Conservation (phyloP, 2,113 vertebrate species). For the Eonycteris spelaea region DNA sequence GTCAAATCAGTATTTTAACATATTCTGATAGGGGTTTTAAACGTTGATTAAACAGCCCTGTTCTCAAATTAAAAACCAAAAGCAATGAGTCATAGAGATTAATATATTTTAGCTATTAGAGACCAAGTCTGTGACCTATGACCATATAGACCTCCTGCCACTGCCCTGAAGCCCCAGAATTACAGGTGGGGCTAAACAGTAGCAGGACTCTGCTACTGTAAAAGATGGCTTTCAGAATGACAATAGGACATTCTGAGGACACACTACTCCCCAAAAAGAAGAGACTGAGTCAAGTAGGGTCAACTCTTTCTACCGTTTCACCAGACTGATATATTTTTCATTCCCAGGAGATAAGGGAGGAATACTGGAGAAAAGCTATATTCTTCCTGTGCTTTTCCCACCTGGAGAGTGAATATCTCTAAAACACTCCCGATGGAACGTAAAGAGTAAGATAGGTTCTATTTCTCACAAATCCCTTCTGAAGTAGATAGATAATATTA, state of each 20-base stretch:
- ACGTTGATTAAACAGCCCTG: neutral
- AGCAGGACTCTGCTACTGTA: neutral
- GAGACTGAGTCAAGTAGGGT: neutral
- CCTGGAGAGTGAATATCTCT: neutral
- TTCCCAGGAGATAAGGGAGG: neutral
- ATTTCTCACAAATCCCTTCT: neutral
- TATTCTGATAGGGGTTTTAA: neutral
- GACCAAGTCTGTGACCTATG: neutral
- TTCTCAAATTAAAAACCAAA: conserved; percentile 8
- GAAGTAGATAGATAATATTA: neutral
- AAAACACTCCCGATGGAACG: neutral
- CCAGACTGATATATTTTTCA: neutral
- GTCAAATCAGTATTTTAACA: neutral
- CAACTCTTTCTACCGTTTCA: neutral
- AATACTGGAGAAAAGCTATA: neutral
- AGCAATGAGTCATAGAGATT: neutral
- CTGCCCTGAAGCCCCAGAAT: neutral
- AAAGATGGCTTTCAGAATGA: neutral
- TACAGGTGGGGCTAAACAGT: neutral
- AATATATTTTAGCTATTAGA: neutral
- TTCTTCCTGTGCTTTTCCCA: neutral
- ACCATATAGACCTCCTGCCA: neutral
- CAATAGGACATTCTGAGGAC: neutral
- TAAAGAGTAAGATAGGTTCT: neutral
- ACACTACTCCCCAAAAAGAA: neutral